These are phyloP conservation scores for Zaprionus obscuricornis DNA, from an alignment of 2,888 invertebrate genomes.

Conservation along the genomic window DNA sequence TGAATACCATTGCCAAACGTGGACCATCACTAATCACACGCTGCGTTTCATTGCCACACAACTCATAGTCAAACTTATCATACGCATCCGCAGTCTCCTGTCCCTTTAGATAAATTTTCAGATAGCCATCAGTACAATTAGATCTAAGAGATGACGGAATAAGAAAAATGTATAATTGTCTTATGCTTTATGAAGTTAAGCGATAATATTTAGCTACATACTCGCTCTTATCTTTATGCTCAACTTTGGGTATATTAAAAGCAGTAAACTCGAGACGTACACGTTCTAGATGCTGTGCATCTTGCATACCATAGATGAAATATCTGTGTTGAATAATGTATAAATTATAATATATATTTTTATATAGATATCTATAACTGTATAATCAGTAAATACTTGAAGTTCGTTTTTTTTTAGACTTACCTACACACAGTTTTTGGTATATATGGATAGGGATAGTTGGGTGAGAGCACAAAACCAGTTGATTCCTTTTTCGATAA, in stretches of 20 bases:
- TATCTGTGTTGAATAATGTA: constrained; percentile 88
- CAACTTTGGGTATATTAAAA: constrained; percentile 94
- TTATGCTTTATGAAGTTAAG: not conserved
- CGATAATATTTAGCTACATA: constrained; percentile 84
- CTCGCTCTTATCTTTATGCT: constrained; percentile 89
- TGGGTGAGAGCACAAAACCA: constrained; percentile 97
- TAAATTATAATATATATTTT: no score
- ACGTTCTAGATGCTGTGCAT: constrained; percentile 97
- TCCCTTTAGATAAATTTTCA: constrained; percentile 95
- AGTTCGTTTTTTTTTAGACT: constrained; percentile 67
- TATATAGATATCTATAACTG: no score
- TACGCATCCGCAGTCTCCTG: constrained; percentile 96
- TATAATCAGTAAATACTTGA: no score
- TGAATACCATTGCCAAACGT: constrained; percentile 96
- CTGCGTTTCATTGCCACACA: constrained; percentile 94
- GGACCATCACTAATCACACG: constrained; percentile 95
- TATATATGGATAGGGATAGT: constrained; percentile 97
- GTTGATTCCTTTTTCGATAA: constrained; percentile 96
- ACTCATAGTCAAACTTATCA: constrained; percentile 96
- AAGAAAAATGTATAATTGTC: no score
- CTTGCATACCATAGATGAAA: constrained; percentile 99
- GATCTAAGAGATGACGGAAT: constrained; percentile 61
- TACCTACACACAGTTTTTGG: constrained; percentile 96
- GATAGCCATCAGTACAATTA: constrained; percentile 94
- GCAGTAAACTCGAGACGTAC: constrained; percentile 94